A percentile compares a stretch with the other conserved stretches of the same genome.
Conservation (phyloP, 2,113 vertebrate species). For the Argyrosomus japonicus region DNA sequence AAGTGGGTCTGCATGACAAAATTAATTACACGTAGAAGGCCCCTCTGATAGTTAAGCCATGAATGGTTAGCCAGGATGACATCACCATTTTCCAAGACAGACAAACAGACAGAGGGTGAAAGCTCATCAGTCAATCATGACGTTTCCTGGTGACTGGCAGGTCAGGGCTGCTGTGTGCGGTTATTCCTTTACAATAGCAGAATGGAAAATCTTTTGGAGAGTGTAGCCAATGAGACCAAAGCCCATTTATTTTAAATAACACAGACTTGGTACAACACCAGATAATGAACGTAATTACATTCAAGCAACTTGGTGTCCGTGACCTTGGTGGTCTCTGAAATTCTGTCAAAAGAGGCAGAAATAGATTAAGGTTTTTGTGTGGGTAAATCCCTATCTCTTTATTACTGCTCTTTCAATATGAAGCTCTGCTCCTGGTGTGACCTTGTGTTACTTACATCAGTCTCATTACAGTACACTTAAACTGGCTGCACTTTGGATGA, state of each 20-base stretch:
- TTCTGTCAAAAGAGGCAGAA: conserved; percentile 67
- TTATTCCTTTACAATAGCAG: conserved; percentile 51
- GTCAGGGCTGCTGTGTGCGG: conserved; percentile 43
- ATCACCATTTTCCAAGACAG: conserved; percentile 63
- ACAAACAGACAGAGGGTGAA: conserved; percentile 45
- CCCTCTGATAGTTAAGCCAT: background rate
- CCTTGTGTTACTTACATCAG: conserved; percentile 71
- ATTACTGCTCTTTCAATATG: conserved; percentile 66
- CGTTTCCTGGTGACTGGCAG: conserved; percentile 69
- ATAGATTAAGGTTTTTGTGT: conserved; percentile 74
- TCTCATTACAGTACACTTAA: conserved; percentile 65
- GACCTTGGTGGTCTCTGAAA: conserved; percentile 75
- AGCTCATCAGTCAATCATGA: conserved; percentile 63
- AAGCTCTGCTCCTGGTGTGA: conserved; percentile 57
- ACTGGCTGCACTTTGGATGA: conserved; percentile 52
- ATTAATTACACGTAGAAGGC: conserved; percentile 16
- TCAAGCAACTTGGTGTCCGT: conserved; percentile 65
- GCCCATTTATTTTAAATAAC: conserved; percentile 77
- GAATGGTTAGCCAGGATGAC: conserved; percentile 15
- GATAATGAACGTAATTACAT: conserved; percentile 81
- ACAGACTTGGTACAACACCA: conserved; percentile 61
- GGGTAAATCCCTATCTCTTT: conserved; percentile 74
- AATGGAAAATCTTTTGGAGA: conserved; percentile 50
- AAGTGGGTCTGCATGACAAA: conserved; percentile 9
- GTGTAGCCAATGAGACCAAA: conserved; percentile 57